Evolutionary conservation across 2,888 invertebrate species (phyloP).

Genomic region (Sinohyriopsis cumingii): DNA sequence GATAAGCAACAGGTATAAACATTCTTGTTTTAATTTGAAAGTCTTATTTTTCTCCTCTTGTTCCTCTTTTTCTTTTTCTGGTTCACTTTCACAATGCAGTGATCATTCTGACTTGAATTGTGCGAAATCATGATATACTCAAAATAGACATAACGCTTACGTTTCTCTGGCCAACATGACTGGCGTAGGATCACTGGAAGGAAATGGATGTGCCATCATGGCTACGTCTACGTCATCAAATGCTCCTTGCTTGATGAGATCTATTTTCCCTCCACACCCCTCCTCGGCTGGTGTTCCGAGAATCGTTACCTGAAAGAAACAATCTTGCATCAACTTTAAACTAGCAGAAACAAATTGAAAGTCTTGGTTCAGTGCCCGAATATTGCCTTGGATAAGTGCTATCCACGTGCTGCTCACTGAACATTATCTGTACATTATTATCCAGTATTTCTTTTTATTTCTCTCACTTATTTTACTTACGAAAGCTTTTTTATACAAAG

Average conservation of each 20-base stretch:
- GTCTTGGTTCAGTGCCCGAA: no score
- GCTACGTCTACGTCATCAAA: conserved; percentile 55
- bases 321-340: neutral
- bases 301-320: conserved; percentile 48
- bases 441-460: no score
- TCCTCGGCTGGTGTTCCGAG: conserved; percentile 65
- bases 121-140: neutral
- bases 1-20: no score
- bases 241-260: conserved; percentile 49
- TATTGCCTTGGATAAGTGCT: no score
- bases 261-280: conserved; percentile 55
- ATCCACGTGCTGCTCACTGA: neutral
- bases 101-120: no score
- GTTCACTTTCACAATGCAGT: no score
- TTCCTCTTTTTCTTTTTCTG: no score
- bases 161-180: conserved; percentile 17
- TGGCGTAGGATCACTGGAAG: conserved; percentile 18
- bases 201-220: conserved; percentile 61
- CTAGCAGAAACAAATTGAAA: no score
- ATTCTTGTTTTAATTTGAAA: no score
- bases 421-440: neutral
- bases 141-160: conserved; percentile 1
- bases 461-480: no score
- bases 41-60: no score
- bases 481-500: no score